Evolutionary conservation across 1,140 invertebrate species (phyloP).

Genomic region (Euglossa dilemma): DNA sequence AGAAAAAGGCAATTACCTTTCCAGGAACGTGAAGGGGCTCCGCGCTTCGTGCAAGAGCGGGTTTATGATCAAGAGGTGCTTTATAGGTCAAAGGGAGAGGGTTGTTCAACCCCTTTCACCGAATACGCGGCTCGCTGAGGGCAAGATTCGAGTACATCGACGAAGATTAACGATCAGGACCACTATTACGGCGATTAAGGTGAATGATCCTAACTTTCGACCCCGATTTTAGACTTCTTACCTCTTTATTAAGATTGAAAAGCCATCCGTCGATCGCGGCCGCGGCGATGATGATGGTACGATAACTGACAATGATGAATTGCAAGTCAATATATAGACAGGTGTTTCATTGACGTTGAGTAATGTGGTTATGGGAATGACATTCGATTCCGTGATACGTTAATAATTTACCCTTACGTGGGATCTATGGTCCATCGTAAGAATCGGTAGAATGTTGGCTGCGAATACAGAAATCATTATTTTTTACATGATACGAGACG

Average conservation of each 20-base stretch:
- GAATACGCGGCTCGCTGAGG: constrained; percentile 8
- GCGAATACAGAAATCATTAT: too few relatives aligned
- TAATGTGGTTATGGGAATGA: too few relatives aligned
- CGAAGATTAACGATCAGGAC: constrained; percentile 57
- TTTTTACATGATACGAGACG: too few relatives aligned
- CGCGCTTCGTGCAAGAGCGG: constrained; percentile 50
- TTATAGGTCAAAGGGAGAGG: constrained; percentile 31
- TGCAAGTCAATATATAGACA: background rate
- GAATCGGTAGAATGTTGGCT: too few relatives aligned
- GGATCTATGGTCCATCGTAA: too few relatives aligned
- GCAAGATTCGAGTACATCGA: constrained; percentile 43
- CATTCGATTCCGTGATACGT: too few relatives aligned
- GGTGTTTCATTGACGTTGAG: background rate
- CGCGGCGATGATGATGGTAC: background rate
- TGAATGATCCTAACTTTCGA: constrained; percentile 44
- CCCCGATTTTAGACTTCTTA: constrained; percentile 26
- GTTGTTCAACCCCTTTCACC: constrained; percentile 33
- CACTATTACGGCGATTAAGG: constrained; percentile 34
- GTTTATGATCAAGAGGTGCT: constrained; percentile 60
- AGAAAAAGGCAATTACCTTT: constrained; percentile 66
- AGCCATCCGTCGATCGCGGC: background rate
- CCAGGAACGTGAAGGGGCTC: constrained; percentile 40
- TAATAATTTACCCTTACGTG: too few relatives aligned
- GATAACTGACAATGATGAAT: constrained; percentile 19
- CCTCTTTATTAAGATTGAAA: constrained; percentile 39